These are phyloP conservation scores for Penaeus indicus DNA, from an alignment of 1,140 invertebrate genomes.

Conservation along the genomic window DNA sequence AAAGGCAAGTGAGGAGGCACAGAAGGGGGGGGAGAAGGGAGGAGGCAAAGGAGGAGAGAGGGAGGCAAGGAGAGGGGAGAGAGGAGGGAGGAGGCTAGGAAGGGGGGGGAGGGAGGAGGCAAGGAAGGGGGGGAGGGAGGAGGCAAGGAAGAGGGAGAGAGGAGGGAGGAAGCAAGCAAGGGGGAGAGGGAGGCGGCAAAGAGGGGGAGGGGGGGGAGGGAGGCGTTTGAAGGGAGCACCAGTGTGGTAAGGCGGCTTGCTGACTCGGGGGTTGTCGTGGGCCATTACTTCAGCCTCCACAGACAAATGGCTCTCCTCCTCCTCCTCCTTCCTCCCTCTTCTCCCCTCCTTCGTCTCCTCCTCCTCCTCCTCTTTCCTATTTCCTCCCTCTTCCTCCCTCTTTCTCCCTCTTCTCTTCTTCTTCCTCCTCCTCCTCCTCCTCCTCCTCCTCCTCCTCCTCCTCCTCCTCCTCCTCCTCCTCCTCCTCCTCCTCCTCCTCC, in stretches of 20 bases:
- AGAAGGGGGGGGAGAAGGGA: not conserved
- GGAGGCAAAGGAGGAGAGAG: not conserved
- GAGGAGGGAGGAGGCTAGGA: not conserved
- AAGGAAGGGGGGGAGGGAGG: not conserved
- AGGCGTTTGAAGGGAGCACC: not conserved
- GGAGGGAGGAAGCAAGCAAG: too few species aligned
- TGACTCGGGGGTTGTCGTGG: not conserved
- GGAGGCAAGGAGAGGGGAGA: not conserved
- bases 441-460: not conserved
- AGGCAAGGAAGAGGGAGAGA: not conserved
- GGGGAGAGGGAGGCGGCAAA: not conserved
- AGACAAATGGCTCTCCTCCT: not conserved
- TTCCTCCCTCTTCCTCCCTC: not conserved
- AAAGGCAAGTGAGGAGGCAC: not conserved
- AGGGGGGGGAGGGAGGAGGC: not conserved
- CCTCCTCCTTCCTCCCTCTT: too few species aligned
- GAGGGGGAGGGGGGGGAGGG: not conserved
- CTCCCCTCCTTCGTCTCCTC: not conserved
- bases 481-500: not conserved
- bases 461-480: not conserved
- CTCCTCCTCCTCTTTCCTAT: not conserved
- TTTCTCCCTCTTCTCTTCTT: not conserved
- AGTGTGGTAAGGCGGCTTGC: not conserved
- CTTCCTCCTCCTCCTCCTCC: not conserved
- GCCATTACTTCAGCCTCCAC: not conserved